Evolutionary conservation across 2,888 invertebrate species (phyloP).

Genomic region (Prenolepis imparis): DNA sequence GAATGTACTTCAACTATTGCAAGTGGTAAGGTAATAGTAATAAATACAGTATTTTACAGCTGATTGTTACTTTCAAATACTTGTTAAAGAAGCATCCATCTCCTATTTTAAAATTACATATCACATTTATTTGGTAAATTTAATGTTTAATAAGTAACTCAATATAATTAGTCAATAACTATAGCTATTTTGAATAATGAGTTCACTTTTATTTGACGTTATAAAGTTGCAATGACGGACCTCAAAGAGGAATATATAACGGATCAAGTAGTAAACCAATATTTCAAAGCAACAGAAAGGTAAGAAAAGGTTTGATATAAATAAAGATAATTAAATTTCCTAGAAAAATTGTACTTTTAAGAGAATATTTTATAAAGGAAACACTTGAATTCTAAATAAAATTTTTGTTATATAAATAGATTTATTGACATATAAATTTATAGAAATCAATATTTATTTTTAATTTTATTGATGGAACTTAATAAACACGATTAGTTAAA

Average conservation of each 20-base stretch:
- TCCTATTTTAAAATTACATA: no score
- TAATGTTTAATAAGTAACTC: background rate
- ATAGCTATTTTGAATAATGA: background rate
- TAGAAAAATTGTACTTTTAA: background rate
- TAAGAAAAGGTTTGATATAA: no score
- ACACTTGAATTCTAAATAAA: background rate
- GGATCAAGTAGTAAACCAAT: no score
- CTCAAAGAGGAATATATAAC: no score
- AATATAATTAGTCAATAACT: background rate
- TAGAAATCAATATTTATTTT: no score
- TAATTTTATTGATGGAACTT: no score
- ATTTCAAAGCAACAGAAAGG: background rate
- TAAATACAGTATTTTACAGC: no score
- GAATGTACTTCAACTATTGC: background rate
- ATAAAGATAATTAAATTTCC: no score
- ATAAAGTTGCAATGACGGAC: background rate
- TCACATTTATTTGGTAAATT: background rate
- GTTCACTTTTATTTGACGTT: background rate
- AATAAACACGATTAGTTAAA: no score
- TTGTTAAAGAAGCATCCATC: no score
- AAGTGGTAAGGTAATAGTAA: background rate
- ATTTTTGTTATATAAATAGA: no score
- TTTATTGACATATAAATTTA: no score
- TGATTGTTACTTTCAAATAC: background rate
- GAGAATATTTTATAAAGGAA: background rate